Evolutionary conservation across 2,797 vertebrate species (phyloP), one percentile per base, ranked within the genome.

Genomic region (Esox masquinongy): DNA sequence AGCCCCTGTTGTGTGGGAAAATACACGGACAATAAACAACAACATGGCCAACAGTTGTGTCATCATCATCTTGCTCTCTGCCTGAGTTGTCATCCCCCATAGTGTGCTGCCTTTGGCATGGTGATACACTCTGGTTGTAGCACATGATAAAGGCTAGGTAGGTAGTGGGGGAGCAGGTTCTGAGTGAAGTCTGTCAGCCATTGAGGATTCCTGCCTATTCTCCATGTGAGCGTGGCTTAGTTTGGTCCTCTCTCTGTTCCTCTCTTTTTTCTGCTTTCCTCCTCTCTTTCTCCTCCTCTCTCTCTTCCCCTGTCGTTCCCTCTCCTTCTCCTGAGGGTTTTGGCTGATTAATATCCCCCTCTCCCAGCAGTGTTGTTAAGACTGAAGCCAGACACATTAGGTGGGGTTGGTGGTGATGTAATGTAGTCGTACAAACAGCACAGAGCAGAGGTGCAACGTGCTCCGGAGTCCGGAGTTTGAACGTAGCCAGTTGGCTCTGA

Each of bases 1-100:
- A 86, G 86, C 89, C 89, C 53, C 86, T 36, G 87, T 86, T 86
- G 87, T 90, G 91, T 93, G 92, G 88, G 90, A 91, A 91, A 90
- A 85, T 76, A 84, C 83, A 74, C 73, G 75, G 67, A 34, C 83
- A 87, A 86, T 85, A 74, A 67, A n/a, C 76, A 81, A 77, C 79
- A 85, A 87, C 83, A 77, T 71, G 82, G 80, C 76, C 26, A 79
- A 82, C 85, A 80, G 80, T 83, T 84, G 74, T 83, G 80, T 82
- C 84, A 82, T 88, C 22, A 22, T 26, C 59, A 50, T n/a, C 29
- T 39, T 24, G n/a, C 31, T 70, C 16, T 64, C 71, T 56, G 22
- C 49, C 73, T 64, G 34, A 19, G 78, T 82, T 81, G 82, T 87
- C 83, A 78, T 84, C 75, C 75, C 74, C 82, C 68, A 78, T 83